Conservation (phyloP, 2,113 vertebrate genomes). For the Anseranas semipalmata region DNA sequence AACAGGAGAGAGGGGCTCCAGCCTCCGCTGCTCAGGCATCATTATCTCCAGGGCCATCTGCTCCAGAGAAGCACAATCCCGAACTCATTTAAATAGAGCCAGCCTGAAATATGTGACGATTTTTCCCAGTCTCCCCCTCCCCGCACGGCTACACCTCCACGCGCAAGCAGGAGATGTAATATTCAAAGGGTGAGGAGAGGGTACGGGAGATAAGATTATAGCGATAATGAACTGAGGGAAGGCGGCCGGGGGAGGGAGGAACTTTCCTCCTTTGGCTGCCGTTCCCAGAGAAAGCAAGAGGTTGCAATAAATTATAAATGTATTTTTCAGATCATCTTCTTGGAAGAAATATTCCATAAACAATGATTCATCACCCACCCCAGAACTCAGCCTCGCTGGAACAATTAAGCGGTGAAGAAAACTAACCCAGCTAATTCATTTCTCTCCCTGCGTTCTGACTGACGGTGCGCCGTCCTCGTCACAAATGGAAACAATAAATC, state of each 20-base stretch:
- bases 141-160: not conserved
- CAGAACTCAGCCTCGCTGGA: constrained; percentile 39
- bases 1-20: constrained; percentile 79
- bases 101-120: constrained; percentile 71
- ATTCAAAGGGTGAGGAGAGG: constrained; percentile 41
- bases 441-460: not conserved
- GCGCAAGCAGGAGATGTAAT: constrained; percentile 35
- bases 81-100: constrained; percentile 82
- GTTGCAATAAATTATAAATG: constrained; percentile 57
- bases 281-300: constrained; percentile 8
- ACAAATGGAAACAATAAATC: not conserved
- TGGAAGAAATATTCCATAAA: constrained; percentile 59
- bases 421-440: constrained; percentile 17
- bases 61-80: constrained; percentile 84
- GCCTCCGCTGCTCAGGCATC: constrained; percentile 84
- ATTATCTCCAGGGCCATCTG: constrained; percentile 97
- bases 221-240: constrained; percentile 35
- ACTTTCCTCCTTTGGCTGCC: constrained; percentile 40
- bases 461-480: not conserved
- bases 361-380: constrained; percentile 55
- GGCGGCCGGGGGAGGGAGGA: constrained; percentile 38
- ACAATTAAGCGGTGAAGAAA: constrained; percentile 51
- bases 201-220: constrained; percentile 37
- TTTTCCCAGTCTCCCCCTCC: constrained; percentile 24
- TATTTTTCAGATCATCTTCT: constrained; percentile 48